Evolutionary conservation across 2,888 invertebrate genomes (phyloP), one percentile per base, ranked within the genome.

Genomic region (Cylindroiulus punctatus): DNA sequence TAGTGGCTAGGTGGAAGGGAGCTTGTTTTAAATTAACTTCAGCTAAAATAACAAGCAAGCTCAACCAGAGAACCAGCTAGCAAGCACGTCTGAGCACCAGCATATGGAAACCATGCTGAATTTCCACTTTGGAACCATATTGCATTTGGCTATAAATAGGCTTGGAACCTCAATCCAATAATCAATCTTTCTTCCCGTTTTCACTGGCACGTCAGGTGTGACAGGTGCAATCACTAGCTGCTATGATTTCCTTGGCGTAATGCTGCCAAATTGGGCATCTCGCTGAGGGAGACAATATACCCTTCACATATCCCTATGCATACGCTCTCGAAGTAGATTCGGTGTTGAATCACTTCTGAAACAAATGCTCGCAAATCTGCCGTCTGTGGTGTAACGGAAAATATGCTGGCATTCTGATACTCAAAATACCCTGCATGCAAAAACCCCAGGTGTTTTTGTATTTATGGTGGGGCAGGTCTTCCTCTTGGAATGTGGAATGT

Each of bases 151-250:
- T 57, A 19, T 57, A 57, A 57, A 57, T 57, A 57, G 57, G 57
- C 57, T 22, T n/a, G n/a, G 22, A 57, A n/a, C 57, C 4, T 19
- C 57, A 57, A 57, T 57, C 57, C 57, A 57, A 57, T 57, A 57
- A 57, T 57, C 57, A 57, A 57, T 57, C 57, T 57, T 57, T 57
- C 8, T 22, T 14, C 57, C 12, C n/a, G 57, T 57, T 57, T 57
- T 57, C 57, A 57, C n/a, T 22, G 57, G 22, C 57, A 57, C 57
- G n/a, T 57, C 57, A 57, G 57, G 57, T 57, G 57, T 57, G 57
- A 57, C 57, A 57, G 57, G 57, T 57, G 57, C 57, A 57, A 57
- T 57, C 57, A 57, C 57, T 57, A 57, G 57, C 57, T 57, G 57
- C 57, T 7, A 57, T 57, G 57, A 57, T 57, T 57, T 57, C 57